Evolutionary conservation across 2,113 vertebrate species (phyloP), one percentile per base, ranked within the genome.

Genomic region (Coregonus clupeaformis): DNA sequence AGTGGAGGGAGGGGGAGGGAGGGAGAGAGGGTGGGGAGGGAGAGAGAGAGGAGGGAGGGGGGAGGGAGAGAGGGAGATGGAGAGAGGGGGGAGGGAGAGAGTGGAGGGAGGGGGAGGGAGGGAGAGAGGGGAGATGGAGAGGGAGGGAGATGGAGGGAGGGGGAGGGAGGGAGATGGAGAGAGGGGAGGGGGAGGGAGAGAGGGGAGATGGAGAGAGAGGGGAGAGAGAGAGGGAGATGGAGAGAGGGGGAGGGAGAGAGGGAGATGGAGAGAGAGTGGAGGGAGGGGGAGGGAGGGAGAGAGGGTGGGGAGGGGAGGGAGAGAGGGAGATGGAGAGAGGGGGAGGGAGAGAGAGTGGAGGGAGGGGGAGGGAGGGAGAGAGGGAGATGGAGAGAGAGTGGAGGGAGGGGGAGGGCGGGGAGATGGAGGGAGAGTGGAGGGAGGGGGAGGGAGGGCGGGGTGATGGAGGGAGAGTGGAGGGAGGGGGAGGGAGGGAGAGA

Each of bases 21-120:
- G 71, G 7, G 4, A 70, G 72, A 72, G 71, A 74, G 64, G 62
- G 29, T 70, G 69, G 30, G n/a, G 29, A 68, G 18, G 85, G 4
- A 66, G 67, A 80, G 62, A 32, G 22, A 68, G 63, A 75, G 72
- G 65, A 62, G 49, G 82, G 80, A 77, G 77, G 12, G n/a, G 73
- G 76, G 69, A 84, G 69, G 78, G 83, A 77, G 73, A 57, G 27
- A 42, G 16, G 75, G 71, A 12, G 4, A 71, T 62, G 73, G 68
- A 68, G 68, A 63, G 42, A 69, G 68, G 32, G 20, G 25, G 69
- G 11, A 72, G 64, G 25, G 1, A 4, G 6, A 71, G 47, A 27
- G 11, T n/a, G 14, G 36, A 55, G 32, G 69, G 29, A 73, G 30
- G 22, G 67, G 1, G 47, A 30, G 69, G 11, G 69, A 16, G 45